Evolutionary conservation across 2,113 vertebrate species (phyloP).

Genomic region (Petaurus breviceps): DNA sequence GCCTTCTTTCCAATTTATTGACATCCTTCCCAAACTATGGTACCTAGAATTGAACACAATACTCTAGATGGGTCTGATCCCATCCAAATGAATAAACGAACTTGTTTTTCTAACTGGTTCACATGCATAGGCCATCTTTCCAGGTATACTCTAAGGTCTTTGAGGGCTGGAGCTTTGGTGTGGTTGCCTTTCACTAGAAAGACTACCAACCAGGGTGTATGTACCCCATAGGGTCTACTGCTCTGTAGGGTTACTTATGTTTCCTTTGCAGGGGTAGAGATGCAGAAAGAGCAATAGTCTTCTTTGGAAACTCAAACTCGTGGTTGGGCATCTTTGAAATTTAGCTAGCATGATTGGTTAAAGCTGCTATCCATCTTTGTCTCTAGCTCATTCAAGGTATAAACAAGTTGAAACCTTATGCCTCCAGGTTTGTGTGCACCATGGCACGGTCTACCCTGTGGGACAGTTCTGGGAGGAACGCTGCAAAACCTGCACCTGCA

Average conservation of each 20-base stretch:
- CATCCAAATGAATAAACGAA: background rate
- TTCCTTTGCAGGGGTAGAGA: background rate
- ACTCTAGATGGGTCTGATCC: background rate
- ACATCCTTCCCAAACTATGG: background rate
- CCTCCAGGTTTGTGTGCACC: slow-evolving; percentile 92
- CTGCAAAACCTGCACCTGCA: slow-evolving; percentile 91
- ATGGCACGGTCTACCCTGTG: slow-evolving; percentile 85
- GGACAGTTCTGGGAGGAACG: slow-evolving; percentile 91
- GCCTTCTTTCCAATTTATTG: background rate
- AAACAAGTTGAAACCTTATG: background rate
- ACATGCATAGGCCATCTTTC: background rate
- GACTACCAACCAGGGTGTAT: background rate
- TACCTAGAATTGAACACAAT: background rate
- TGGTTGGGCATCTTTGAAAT: background rate
- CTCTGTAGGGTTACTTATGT: background rate
- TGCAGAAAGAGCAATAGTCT: background rate
- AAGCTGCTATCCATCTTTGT: background rate
- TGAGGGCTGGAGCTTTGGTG: background rate
- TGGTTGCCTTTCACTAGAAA: background rate
- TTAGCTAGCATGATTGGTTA: background rate
- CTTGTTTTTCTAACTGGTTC: background rate
- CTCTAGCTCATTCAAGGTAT: background rate
- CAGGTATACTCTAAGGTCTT: background rate
- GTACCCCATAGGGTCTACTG: background rate
- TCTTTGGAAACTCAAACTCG: background rate